Evolutionary conservation across 2,797 vertebrate genomes (phyloP), one percentile per base, ranked within the genome.

Genomic region (Eutrigla gurnardus): DNA sequence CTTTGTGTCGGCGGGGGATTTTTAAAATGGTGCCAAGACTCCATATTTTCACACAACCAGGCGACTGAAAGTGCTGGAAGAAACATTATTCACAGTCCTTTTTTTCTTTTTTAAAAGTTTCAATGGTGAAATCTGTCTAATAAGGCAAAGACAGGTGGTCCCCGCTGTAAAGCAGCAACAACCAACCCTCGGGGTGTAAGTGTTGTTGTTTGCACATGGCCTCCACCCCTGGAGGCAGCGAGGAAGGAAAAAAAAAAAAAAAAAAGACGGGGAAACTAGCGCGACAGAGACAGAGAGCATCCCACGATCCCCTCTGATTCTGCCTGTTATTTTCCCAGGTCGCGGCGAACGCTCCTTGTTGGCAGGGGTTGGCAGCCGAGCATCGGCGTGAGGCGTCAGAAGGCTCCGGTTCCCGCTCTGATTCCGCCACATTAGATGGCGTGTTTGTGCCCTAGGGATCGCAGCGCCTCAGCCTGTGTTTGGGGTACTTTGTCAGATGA

Each of bases 401-500:
- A 90, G 84, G 77, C 84, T 75, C 68, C 17, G 75, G 87, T 93
- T 89, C 89, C 89, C 81, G 87, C 88, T 94, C 92, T 87, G 91
- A 95, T 93, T 92, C 89, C 91, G 87, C 93, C 93, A 94, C 92
- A 94, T 95, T 95, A 93, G 91, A 94, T 90, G 92, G 80, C 81
- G 85, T 93, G 93, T 95, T 95, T 95, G 94, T 94, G 93, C 95
- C 94, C 91, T 91, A 84, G 94, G 94, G 93, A 94, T 93, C 86
- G 88, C 86, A 85, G 88, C 87, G 90, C 88, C 92, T 91, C 93
- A 94, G 93, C 93, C 92, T 90, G 86, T 94, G 92, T 94, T 94
- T 94, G 91, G 93, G 90, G 89, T 94, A 95, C 91, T 96, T 94
- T 96, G 94, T 95, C 95, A 95, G 92, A 94, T 93, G 94, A 94